These are phyloP conservation scores for Orthosia gracilis DNA, from an alignment of 2,888 invertebrate species.

Conservation along the genomic window DNA sequence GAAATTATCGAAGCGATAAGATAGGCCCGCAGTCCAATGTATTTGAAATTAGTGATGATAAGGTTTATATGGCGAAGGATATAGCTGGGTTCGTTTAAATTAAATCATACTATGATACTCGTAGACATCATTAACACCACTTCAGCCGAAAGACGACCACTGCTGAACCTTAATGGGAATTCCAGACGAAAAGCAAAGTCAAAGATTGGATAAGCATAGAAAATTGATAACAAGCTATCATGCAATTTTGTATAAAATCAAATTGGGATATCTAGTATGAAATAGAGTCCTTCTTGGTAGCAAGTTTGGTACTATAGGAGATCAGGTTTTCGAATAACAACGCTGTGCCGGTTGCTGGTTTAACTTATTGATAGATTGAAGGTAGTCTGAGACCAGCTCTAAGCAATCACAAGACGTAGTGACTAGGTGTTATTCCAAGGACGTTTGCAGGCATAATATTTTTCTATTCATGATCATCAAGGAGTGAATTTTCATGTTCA, in stretches of 20 bases:
- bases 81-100: neutral
- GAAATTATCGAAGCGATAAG: slow-evolving; percentile 60
- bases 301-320: too few relatives aligned
- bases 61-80: neutral
- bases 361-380: neutral
- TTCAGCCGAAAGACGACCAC: too few relatives aligned
- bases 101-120: neutral
- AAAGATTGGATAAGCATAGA: neutral
- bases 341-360: neutral
- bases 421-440: neutral
- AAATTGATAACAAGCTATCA: neutral
- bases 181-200: too few relatives aligned
- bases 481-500: neutral
- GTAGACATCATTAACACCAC: too few relatives aligned
- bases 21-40: slow-evolving; percentile 41
- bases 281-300: neutral
- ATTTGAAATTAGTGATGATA: slow-evolving; percentile 53
- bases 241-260: neutral
- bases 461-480: too few relatives aligned
- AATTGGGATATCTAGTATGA: neutral
- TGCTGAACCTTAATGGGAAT: neutral
- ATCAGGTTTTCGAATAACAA: neutral
- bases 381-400: neutral
- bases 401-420: too few relatives aligned
- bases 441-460: neutral